A percentile compares a stretch with the other conserved stretches of the same genome.
phyloP scores from a whole-genome alignment of 2,888 invertebrate species.

The Tridacna gigas region DNA sequence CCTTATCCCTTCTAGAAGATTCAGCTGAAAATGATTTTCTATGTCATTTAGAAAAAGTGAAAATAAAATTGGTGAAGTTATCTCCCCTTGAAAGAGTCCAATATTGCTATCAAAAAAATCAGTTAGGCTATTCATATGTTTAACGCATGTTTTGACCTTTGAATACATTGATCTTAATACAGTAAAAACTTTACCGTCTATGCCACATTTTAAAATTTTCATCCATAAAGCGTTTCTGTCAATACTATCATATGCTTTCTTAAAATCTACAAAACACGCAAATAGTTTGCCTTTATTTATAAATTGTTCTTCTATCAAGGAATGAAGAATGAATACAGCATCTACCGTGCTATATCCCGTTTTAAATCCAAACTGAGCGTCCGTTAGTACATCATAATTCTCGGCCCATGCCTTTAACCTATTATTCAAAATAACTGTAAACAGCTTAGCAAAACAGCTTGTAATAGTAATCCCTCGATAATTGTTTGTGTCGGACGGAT shows the following conservation, averaged over 20 bases:
- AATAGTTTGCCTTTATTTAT: background rate
- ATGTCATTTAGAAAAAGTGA: slow-evolving; percentile 14
- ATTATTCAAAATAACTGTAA: slow-evolving; percentile 17
- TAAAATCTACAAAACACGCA: slow-evolving; percentile 15
- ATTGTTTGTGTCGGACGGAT: slow-evolving; percentile 12
- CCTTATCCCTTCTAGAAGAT: background rate
- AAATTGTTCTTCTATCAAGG: slow-evolving; percentile 2
- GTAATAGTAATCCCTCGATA: slow-evolving; percentile 3
- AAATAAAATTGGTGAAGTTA: slow-evolving; percentile 23
- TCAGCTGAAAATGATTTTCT: background rate
- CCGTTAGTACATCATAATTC: background rate
- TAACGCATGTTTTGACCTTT: background rate
- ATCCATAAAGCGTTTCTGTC: slow-evolving; percentile 7
- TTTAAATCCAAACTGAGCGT: slow-evolving; percentile 19
- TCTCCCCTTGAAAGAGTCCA: slow-evolving; percentile 22
- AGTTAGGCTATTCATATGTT: background rate
- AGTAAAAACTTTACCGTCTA: slow-evolving; percentile 8
- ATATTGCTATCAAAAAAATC: slow-evolving; percentile 8
- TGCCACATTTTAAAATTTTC: background rate
- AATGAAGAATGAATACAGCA: background rate
- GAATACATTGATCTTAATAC: slow-evolving; percentile 11
- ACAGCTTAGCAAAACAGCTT: slow-evolving; percentile 17
- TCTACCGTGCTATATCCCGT: background rate
- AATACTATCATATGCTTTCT: slow-evolving; percentile 7
- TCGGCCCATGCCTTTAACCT: background rate